These are phyloP conservation scores for Neodontobutis hainanensis DNA, from an alignment of 2,113 vertebrate genomes.

Conservation along the genomic window DNA sequence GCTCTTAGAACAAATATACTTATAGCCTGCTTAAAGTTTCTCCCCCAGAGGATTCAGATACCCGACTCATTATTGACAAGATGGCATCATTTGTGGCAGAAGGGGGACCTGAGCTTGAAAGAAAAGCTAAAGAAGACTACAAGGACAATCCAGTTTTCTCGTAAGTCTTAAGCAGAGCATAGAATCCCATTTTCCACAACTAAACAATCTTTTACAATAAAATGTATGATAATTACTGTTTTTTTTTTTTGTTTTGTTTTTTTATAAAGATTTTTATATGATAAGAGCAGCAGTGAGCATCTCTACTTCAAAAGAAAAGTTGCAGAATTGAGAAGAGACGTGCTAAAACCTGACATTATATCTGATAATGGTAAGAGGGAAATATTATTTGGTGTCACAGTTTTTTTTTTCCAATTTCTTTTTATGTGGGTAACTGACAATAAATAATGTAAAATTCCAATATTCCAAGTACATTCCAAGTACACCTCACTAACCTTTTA, in stretches of 20 bases:
- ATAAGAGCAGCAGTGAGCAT: constrained; percentile 91
- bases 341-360: constrained; percentile 68
- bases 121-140: constrained; percentile 92
- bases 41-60: constrained; percentile 97
- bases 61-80: constrained; percentile 90
- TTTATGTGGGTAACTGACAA: not conserved
- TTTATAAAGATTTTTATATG: constrained; percentile 88
- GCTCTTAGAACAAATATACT: constrained; percentile 88
- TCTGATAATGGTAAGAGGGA: constrained; percentile 82
- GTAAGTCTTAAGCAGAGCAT: constrained; percentile 78
- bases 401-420: not conserved
- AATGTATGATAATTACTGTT: not conserved
- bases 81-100: constrained; percentile 95
- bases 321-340: constrained; percentile 84
- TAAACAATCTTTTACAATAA: not conserved
- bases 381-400: not conserved
- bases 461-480: too few species aligned
- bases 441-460: too few species aligned
- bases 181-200: not conserved
- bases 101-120: constrained; percentile 91
- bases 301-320: constrained; percentile 96
- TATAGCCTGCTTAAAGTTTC: constrained; percentile 99
- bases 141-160: constrained; percentile 91
- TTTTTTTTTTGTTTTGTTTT: not conserved
- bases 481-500: too few species aligned